Evolutionary conservation across 2,797 vertebrate species (phyloP).

Genomic region (Hippopotamyrus pictus): DNA sequence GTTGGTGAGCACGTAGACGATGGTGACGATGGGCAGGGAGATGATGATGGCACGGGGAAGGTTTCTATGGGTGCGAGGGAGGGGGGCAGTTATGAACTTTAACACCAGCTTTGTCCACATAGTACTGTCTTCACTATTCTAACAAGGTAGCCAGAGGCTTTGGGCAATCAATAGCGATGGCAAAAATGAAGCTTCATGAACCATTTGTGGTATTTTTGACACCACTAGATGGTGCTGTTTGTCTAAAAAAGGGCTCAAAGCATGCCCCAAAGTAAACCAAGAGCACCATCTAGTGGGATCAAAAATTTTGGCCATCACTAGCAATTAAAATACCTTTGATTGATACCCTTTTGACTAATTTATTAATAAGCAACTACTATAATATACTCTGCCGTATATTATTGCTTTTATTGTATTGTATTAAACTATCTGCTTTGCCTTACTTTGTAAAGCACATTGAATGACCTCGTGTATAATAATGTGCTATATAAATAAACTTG

Average conservation of each 20-base stretch:
- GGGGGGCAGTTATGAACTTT: not conserved
- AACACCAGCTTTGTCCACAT: not conserved
- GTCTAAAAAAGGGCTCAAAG: not conserved
- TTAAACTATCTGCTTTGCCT: no score
- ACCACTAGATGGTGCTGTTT: not conserved
- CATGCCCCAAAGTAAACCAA: not conserved
- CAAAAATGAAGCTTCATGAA: not conserved
- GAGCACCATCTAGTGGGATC: not conserved
- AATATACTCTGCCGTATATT: no score
- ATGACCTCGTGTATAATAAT: no score
- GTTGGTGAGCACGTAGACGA: constrained; percentile 93
- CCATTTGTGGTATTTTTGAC: not conserved
- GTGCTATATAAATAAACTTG: no score
- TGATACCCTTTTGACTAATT: not conserved
- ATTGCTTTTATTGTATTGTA: no score
- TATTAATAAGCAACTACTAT: not conserved
- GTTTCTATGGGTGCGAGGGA: constrained; percentile 63
- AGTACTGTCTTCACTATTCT: not conserved
- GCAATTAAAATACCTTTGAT: not conserved
- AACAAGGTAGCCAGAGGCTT: not conserved
- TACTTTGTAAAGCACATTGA: no score
- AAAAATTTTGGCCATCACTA: not conserved
- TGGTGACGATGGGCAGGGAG: constrained; percentile 86
- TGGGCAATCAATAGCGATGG: not conserved
- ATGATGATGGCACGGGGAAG: constrained; percentile 95